Evolutionary conservation across 2,888 invertebrate genomes (phyloP).

Genomic region (Monopis laevigella): DNA sequence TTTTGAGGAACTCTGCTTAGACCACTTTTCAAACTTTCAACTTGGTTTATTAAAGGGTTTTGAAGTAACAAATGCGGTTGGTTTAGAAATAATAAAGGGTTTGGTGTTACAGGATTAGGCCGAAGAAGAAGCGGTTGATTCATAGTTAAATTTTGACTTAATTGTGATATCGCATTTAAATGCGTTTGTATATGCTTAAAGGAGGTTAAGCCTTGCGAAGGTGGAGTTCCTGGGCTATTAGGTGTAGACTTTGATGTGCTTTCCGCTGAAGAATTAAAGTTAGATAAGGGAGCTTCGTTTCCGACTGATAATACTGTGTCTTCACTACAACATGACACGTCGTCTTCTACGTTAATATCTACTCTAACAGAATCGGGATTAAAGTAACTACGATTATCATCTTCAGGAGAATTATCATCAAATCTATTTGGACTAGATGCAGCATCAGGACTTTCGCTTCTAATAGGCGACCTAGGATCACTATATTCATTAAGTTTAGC

Average conservation of each 20-base stretch:
- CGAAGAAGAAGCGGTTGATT: slow-evolving; percentile 50
- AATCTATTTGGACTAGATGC: slow-evolving; percentile 30
- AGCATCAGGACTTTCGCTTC: slow-evolving; percentile 10
- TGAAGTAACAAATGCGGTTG: slow-evolving; percentile 50
- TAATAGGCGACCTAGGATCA: not conserved
- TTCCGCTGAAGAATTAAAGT: slow-evolving; percentile 23
- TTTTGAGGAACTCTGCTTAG: slow-evolving; percentile 30
- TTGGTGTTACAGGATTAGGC: slow-evolving; percentile 59
- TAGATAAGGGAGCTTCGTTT: slow-evolving; percentile 72
- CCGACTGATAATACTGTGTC: slow-evolving; percentile 86
- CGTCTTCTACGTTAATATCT: slow-evolving; percentile 60
- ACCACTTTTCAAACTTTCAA: slow-evolving; percentile 38
- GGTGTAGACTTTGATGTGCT: slow-evolving; percentile 18
- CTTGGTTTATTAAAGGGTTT: slow-evolving; percentile 45
- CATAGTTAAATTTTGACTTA: slow-evolving; percentile 60
- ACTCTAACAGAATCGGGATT: slow-evolving; percentile 28
- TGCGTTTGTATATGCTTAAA: slow-evolving; percentile 76
- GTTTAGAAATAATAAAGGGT: slow-evolving; percentile 58
- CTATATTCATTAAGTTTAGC: slow-evolving; percentile 24
- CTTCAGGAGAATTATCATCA: slow-evolving; percentile 28
- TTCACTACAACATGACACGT: slow-evolving; percentile 76
- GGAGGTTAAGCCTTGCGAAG: slow-evolving; percentile 53
- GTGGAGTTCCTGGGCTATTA: slow-evolving; percentile 29
- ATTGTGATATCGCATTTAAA: slow-evolving; percentile 73
- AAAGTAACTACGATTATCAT: slow-evolving; percentile 31